Conservation (phyloP, 2,888 invertebrate genomes). For the Eubasilissa splendida region DNA sequence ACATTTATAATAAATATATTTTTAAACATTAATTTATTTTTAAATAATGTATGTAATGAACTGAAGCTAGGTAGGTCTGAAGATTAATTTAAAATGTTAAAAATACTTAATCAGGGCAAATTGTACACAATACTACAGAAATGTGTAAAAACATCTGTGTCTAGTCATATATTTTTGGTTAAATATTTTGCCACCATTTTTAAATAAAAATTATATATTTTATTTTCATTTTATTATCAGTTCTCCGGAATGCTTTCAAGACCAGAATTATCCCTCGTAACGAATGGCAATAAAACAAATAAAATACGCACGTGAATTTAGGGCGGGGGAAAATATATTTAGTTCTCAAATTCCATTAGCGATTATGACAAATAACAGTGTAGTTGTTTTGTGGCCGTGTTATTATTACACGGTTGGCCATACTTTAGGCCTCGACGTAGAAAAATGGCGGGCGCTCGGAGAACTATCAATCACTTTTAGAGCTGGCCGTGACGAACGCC, state of each 20-base stretch:
- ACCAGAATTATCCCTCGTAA: not conserved
- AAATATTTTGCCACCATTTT: too few species aligned
- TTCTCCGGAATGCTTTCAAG: not conserved
- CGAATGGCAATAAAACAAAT: constrained; percentile 34
- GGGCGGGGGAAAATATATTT: constrained; percentile 5
- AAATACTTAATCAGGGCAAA: too few species aligned
- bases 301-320: not conserved
- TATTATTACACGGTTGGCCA: constrained; percentile 57
- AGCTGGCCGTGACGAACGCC: constrained; percentile 57
- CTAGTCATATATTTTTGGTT: too few species aligned
- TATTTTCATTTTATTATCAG: too few species aligned
- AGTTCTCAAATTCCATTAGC: constrained; percentile 44
- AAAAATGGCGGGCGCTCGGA: constrained; percentile 45
- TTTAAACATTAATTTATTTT: too few species aligned
- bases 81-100: too few species aligned
- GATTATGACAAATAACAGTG: constrained; percentile 57
- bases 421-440: constrained; percentile 45
- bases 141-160: too few species aligned
- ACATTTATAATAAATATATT: too few species aligned
- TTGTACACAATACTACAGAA: too few species aligned
- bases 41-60: too few species aligned
- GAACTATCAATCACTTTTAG: constrained; percentile 56
- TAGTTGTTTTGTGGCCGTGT: constrained; percentile 50
- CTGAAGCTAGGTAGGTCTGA: too few species aligned
- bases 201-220: too few species aligned